Conservation (phyloP, 2,797 vertebrate genomes). For the Sebastes matsubarae region DNA sequence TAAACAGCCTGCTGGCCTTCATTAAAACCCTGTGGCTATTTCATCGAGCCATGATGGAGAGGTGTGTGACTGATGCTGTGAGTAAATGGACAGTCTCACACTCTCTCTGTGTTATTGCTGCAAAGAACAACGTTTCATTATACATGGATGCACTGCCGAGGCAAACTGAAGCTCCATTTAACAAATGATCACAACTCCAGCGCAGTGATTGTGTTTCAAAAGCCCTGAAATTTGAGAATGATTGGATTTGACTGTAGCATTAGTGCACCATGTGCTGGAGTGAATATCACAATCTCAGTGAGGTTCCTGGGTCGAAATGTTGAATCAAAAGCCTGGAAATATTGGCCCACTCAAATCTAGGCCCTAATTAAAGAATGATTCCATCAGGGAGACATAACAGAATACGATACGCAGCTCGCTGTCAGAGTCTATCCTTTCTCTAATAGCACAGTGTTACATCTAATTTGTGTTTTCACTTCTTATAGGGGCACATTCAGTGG, state of each 20-base stretch:
- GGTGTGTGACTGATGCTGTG: constrained; percentile 15
- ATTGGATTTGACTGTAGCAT: constrained; percentile 36
- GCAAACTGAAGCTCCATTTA: constrained; percentile 26
- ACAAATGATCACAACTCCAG: constrained; percentile 8
- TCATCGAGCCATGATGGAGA: constrained; percentile 39
- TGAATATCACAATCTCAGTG: constrained; percentile 12
- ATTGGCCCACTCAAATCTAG: neutral
- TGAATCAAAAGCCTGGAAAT: constrained; percentile 39
- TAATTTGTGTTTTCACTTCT: constrained; percentile 33
- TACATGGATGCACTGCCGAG: constrained; percentile 3
- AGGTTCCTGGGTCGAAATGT: constrained; percentile 1
- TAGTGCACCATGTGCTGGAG: neutral
- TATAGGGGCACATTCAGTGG: constrained; percentile 18
- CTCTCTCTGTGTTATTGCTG: constrained; percentile 2
- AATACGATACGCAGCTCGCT: neutral
- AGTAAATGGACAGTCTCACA: constrained; percentile 25
- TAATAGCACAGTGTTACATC: neutral
- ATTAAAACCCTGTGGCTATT: constrained; percentile 56
- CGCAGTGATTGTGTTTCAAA: constrained; percentile 11
- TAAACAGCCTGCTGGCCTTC: constrained; percentile 58
- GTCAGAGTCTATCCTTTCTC: neutral
- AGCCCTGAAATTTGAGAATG: constrained; percentile 31
- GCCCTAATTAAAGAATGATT: constrained; percentile 31
- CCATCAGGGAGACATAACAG: neutral
- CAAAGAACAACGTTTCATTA: constrained; percentile 23